Evolutionary conservation across 2,797 vertebrate species (phyloP), one percentile per base, ranked within the genome.

Genomic region (Lagocephalus sceleratus): DNA sequence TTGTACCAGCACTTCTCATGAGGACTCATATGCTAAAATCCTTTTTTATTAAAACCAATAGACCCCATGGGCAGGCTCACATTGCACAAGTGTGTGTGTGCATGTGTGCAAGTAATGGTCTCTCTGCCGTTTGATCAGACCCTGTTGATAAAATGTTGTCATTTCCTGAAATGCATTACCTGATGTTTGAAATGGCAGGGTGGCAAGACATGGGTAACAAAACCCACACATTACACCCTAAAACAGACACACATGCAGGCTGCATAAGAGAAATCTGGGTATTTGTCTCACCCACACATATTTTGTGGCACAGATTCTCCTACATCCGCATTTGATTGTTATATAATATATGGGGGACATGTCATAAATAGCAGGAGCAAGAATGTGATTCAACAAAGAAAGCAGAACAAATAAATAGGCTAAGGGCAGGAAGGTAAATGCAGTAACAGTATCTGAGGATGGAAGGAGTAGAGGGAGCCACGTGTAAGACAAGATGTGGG

Each of bases 41-140:
- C 72, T 70, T 66, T 63, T 83, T 83, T 81, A 86, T 87, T 84
- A 85, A 88, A 86, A 83, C 64, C 75, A 87, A 78, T 72, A 81
- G 68, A 84, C 75, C 81, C 73, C 81, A 75, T 66, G 60, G 71
- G 52, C 55, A 80, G 78, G 62, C 70, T 77, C 48, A 59, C 54
- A 66, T 46, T 63, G 66, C 81, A 69, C 11, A 16, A 78, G 22
- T 58, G 38, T 29, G 57, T 73, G 40, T 17, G 46, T 63, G 35
- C 6, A 32, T 57, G 49, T 40, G 43, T 25, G 43, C 54, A 40
- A 1, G 51, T 1, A n/a, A n/a, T n/a, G n/a, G 14, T 35, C 17
- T 23, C 23, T 59, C 59, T 76, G 50, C 57, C 70, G 62, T 60
- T 57, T 72, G 68, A 66, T 26, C 49, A 54, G 66, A 60, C 57